phyloP scores from a whole-genome alignment of 1,140 invertebrate genomes.

The Brachionus koreanus region DNA sequence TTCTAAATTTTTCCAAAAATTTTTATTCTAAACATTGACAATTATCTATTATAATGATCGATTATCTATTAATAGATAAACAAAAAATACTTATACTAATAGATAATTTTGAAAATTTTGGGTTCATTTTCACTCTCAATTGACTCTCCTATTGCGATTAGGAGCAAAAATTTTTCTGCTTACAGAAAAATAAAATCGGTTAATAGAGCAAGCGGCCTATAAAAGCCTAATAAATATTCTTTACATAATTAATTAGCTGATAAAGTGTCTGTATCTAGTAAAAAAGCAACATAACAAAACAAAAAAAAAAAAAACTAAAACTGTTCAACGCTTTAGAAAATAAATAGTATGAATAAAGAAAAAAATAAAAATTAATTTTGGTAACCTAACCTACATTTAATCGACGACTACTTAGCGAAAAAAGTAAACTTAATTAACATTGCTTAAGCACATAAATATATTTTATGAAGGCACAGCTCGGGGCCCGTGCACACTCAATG shows the following conservation, averaged over 20 bases:
- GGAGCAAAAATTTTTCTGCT: not conserved
- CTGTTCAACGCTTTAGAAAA: constrained; percentile 15
- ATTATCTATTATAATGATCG: too few relatives aligned
- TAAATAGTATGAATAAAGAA: not conserved
- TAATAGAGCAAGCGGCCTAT: not conserved
- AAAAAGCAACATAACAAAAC: not conserved
- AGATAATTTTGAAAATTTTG: too few relatives aligned
- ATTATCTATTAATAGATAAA: too few relatives aligned
- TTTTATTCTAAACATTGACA: too few relatives aligned
- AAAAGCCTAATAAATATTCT: not conserved
- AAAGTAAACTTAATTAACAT: constrained; percentile 24
- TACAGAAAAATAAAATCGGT: not conserved
- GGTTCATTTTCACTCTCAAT: too few relatives aligned
- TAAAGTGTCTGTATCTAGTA: not conserved
- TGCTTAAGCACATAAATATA: not conserved
- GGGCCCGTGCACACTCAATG: not conserved
- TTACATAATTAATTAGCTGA: not conserved
- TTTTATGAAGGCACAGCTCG: not conserved
- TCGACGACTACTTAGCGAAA: constrained; percentile 8
- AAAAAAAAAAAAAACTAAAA: not conserved
- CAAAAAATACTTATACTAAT: too few relatives aligned
- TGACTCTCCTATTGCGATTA: too few relatives aligned
- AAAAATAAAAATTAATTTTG: not conserved
- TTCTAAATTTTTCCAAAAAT: too few relatives aligned
- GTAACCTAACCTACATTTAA: constrained; percentile 34